Evolutionary conservation across 2,113 vertebrate species (phyloP), one percentile per base, ranked within the genome.

Genomic region (Muntiacus muntjak): DNA sequence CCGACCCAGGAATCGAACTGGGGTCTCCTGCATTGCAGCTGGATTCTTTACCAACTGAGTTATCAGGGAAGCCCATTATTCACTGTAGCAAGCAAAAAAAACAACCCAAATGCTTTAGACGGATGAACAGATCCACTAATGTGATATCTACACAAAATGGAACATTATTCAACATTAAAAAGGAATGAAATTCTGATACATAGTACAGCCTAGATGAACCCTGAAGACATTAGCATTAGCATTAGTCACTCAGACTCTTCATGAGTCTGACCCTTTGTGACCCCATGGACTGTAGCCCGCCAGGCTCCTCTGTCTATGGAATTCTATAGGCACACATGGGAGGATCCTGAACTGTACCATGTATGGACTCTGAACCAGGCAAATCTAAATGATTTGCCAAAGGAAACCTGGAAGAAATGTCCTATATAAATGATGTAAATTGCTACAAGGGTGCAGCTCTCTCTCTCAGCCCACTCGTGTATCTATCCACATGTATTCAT

Each of bases 1-100:
- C n/a, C 0, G 1, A 71, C n/a, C 4, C n/a, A 71, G n/a, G 64
- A 36, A 36, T 36, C 0, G 0, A 36, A 71, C n/a, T 36, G n/a
- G n/a, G 64, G 19, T 36, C 64, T 71, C n/a, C n/a, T 71, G 64
- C n/a, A 36, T 71, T 71, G 19, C 10, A 71, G n/a, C 19, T 0
- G 0, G n/a, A 21, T 40, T 71, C 67, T 71, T 71, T 71, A 71
- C 10, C n/a, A 71, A 23, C 67, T 71, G n/a, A 71, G n/a, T 10
- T 40, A 71, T 23, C n/a, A 71, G 19, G 9, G 67, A 71, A 71
- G n/a, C n/a, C n/a, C n/a, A 71, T 36, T 71, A 36, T 71, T 36
- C n/a, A 23, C 67, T 40, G 40, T 3, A 71, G n/a, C 67, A 71
- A 71, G 19, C 0, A 12, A 71, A 71, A 71, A 71, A 71, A 82